These are phyloP conservation scores for Choristoneura fumiferana DNA, from an alignment of 1,140 invertebrate genomes.

Conservation along the genomic window DNA sequence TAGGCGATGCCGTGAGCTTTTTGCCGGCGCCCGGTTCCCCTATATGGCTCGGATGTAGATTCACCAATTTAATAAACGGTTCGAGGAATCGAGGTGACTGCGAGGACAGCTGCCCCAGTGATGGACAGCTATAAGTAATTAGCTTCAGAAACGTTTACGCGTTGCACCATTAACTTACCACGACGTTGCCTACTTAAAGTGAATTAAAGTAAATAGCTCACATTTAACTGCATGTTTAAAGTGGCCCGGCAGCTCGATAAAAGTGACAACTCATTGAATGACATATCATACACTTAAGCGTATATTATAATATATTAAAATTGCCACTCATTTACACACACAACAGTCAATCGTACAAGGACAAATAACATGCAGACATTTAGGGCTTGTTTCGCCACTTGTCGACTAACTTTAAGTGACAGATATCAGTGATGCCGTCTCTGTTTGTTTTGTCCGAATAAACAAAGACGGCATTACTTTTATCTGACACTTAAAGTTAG, in stretches of 20 bases:
- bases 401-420: too few relatives aligned
- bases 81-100: constrained; percentile 51
- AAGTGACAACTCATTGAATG: constrained; percentile 10
- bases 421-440: too few relatives aligned
- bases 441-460: too few relatives aligned
- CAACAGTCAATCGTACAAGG: constrained; percentile 43
- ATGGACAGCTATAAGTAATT: constrained; percentile 47
- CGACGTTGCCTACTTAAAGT: background rate
- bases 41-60: constrained; percentile 60
- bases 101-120: constrained; percentile 36
- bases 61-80: constrained; percentile 64
- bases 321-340: constrained; percentile 42
- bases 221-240: background rate
- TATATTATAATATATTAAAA: constrained; percentile 22
- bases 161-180: constrained; percentile 29
- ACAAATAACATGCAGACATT: constrained; percentile 16
- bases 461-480: too few relatives aligned
- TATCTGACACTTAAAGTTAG: too few relatives aligned
- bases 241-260: background rate
- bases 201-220: constrained; percentile 14
- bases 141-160: constrained; percentile 32
- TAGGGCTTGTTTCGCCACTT: too few relatives aligned
- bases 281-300: background rate
- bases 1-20: constrained; percentile 48
- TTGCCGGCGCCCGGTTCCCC: constrained; percentile 57